phyloP scores from a whole-genome alignment of 2,888 invertebrate species.

The Lissocephala sabroskyi region DNA sequence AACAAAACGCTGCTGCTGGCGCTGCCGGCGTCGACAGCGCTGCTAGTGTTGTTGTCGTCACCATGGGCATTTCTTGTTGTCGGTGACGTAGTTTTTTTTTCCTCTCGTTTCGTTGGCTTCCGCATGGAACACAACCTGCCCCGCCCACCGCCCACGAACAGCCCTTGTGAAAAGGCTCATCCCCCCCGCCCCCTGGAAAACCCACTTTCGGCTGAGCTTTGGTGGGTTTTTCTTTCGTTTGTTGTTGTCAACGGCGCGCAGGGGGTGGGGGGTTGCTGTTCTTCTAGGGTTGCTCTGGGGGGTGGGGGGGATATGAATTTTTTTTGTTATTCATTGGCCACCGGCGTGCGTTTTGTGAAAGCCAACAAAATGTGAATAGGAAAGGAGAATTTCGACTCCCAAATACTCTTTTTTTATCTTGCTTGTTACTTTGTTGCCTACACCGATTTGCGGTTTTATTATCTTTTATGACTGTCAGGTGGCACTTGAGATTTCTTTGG shows the following conservation, averaged over 20 bases:
- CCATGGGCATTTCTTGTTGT: constrained; percentile 39
- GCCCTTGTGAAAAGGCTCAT: too few relatives aligned
- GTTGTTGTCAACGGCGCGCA: too few relatives aligned
- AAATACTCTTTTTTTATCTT: too few relatives aligned
- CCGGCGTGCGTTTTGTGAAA: constrained; percentile 38
- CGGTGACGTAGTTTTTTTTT: constrained; percentile 60
- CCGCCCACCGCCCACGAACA: not conserved
- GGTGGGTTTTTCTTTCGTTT: not conserved
- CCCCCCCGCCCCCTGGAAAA: not conserved
- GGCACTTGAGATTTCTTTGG: too few relatives aligned
- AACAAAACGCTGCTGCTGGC: constrained; percentile 14
- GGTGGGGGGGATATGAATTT: constrained; percentile 5
- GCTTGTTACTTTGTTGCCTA: too few relatives aligned
- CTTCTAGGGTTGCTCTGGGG: not conserved
- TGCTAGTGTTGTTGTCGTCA: constrained; percentile 32
- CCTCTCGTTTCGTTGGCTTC: constrained; percentile 44
- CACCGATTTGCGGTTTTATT: too few relatives aligned
- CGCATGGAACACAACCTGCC: constrained; percentile 32
- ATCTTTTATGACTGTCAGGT: too few relatives aligned
- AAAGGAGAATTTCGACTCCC: not conserved
- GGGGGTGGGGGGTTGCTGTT: too few relatives aligned
- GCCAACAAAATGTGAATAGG: not conserved
- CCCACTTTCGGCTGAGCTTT: not conserved
- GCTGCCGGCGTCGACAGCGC: constrained; percentile 51
- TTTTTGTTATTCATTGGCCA: constrained; percentile 35